Conservation (phyloP, 1,140 invertebrate genomes). For the Drosophila azteca region DNA sequence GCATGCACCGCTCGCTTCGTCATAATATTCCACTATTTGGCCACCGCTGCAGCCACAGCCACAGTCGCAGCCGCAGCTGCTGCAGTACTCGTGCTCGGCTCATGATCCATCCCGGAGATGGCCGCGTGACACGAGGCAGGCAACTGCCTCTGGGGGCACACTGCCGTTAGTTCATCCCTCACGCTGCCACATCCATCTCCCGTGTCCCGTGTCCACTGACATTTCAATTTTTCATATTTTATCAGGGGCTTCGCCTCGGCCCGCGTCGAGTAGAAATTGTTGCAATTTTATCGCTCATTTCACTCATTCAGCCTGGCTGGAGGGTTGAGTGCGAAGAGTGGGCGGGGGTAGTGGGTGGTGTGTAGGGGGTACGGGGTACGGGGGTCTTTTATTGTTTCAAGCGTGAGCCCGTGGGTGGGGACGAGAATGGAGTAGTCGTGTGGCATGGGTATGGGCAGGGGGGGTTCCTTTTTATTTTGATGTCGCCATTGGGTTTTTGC, state of each 20-base stretch:
- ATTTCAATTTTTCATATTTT: constrained; percentile 75
- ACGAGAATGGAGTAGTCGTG: neutral
- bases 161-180: constrained; percentile 6
- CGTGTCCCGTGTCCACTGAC: constrained; percentile 46
- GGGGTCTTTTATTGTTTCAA: constrained; percentile 48
- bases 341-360: neutral
- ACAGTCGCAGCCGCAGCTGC: constrained; percentile 30
- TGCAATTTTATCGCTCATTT: constrained; percentile 82
- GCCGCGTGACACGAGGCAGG: constrained; percentile 13
- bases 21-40: constrained; percentile 78
- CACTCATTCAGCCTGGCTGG: constrained; percentile 51
- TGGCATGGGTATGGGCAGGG: neutral
- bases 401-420: neutral
- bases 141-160: no score
- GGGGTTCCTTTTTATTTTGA: constrained; percentile 60
- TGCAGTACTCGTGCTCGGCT: no score
- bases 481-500: constrained; percentile 75
- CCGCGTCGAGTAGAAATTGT: constrained; percentile 69
- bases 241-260: constrained; percentile 35
- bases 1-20: constrained; percentile 43
- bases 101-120: constrained; percentile 24
- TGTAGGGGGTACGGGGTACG: neutral
- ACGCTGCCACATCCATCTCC: constrained; percentile 22
- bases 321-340: neutral
- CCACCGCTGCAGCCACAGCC: constrained; percentile 48